Base-by-base conservation (phyloP, 2,113 vertebrate genomes). In the Pelecanus crispus region DNA sequence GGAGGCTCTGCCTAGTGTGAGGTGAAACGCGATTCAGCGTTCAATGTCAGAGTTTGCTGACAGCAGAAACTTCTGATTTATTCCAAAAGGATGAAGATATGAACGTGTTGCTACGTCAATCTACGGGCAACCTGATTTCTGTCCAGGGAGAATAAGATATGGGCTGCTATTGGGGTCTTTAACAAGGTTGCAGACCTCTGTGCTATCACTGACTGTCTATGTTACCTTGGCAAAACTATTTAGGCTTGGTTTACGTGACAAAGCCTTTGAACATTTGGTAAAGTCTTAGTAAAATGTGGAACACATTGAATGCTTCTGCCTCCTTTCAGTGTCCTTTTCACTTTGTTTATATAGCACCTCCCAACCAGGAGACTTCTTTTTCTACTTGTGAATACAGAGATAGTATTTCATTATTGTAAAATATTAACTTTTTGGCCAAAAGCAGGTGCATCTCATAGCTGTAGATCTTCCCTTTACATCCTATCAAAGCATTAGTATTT, bases 61-160 rank as follows among this genome's bases (percentile, higher is more conserved):
- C 31, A 59, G 72, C 67, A 32, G 77, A 80, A 89, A 80, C 47
- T 49, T 42, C 2, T 34, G 31, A 20, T 66, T 82, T 55, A 34
- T 31, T 81, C 50, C 22, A 4, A 18, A 49, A 59, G 11, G 65
- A 31, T 36, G 10, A 70, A 58, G 61, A 29, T 18, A 17, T 0
- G 21, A 24, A 44, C 2, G 16, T 9, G n/a, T 32, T 62, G 31
- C 7, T 55, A 7, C n/a, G 26, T 21, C n/a, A 31, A 0, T 5
- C 22, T 29, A 1, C 16, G 50, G 40, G 31, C 45, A 83, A 42
- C 11, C 34, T 80, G 52, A 29, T 24, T 86, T 52, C 34, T 58
- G 36, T 19, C 4, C 17, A 20, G 17, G 17, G 32, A 32, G 12
- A 21, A 8, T 17, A 49, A 32, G 47, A 12, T 9, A 2, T 1